Conservation (phyloP, 1,140 invertebrate genomes). For the Drosophila tsacasi region DNA sequence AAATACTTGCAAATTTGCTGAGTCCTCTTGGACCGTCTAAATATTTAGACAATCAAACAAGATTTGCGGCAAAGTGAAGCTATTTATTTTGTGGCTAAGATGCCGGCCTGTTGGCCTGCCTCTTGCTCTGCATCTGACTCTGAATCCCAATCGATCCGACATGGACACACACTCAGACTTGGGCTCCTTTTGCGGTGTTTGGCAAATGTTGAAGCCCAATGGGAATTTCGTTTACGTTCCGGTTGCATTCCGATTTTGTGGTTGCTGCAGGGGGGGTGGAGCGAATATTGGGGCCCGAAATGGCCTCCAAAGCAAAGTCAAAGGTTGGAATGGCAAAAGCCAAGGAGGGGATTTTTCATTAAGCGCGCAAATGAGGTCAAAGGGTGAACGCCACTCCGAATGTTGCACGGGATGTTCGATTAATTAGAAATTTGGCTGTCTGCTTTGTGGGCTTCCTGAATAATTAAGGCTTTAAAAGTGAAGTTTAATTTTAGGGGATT, state of each 20-base stretch:
- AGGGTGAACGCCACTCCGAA: conserved; percentile 30
- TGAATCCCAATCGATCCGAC: conserved; percentile 42
- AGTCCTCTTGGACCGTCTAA: conserved; percentile 29
- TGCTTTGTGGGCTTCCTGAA: conserved; percentile 7
- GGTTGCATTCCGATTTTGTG: conserved; percentile 54
- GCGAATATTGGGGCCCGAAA: not conserved
- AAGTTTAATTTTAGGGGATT: not conserved
- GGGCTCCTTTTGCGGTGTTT: conserved; percentile 52
- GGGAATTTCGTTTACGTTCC: conserved; percentile 56
- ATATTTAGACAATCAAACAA: conserved; percentile 76
- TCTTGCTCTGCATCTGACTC: not conserved
- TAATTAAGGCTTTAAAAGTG: conserved; percentile 25
- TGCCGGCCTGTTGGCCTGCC: conserved; percentile 18
- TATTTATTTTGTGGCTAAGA: conserved; percentile 70
- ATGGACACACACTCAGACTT: conserved; percentile 21
- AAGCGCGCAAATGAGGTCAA: conserved; percentile 53
- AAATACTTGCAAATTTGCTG: conserved; percentile 32
- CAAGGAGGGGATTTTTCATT: conserved; percentile 51
- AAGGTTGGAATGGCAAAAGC: conserved; percentile 41
- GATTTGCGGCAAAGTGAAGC: conserved; percentile 58
- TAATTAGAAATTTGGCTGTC: conserved; percentile 66
- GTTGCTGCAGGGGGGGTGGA: not conserved
- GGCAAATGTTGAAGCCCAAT: conserved; percentile 48
- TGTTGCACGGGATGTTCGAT: conserved; percentile 51
- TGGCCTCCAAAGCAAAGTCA: conserved; percentile 51